phyloP scores from a whole-genome alignment of 2,113 vertebrate genomes.

The Vimba vimba region DNA sequence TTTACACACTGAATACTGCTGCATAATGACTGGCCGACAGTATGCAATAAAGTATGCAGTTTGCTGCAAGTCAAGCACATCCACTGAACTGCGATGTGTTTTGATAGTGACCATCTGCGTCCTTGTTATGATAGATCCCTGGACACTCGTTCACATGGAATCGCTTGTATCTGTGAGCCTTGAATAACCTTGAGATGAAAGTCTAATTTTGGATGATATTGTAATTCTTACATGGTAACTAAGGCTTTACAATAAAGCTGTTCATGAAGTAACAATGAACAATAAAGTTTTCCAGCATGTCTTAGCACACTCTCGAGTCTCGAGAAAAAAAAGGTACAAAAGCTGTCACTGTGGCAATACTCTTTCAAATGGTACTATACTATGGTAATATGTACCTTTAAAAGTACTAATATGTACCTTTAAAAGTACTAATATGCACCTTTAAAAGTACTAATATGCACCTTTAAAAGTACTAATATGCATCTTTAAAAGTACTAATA shows the following conservation, averaged over 20 bases:
- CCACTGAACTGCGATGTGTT: background rate
- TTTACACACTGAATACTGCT: no score
- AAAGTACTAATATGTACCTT: no score
- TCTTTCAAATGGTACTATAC: no score
- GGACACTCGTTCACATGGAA: background rate
- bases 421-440: no score
- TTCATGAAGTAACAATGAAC: background rate
- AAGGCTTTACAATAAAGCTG: background rate
- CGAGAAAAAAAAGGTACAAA: no score
- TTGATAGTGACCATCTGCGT: conserved; percentile 15
- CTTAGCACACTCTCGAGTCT: background rate
- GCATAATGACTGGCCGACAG: no score
- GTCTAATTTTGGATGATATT: background rate
- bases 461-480: no score
- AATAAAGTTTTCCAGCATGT: background rate
- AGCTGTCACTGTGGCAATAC: no score
- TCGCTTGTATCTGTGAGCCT: background rate
- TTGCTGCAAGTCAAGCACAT: background rate
- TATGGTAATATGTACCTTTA: no score
- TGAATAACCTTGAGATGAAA: background rate
- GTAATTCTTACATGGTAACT: background rate
- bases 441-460: no score
- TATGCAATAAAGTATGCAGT: background rate
- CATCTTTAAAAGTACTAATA: no score
- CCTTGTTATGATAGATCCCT: conserved; percentile 1